Base-by-base conservation (phyloP, 2,113 vertebrate species). In the Gasterosteus aculeatus region DNA sequence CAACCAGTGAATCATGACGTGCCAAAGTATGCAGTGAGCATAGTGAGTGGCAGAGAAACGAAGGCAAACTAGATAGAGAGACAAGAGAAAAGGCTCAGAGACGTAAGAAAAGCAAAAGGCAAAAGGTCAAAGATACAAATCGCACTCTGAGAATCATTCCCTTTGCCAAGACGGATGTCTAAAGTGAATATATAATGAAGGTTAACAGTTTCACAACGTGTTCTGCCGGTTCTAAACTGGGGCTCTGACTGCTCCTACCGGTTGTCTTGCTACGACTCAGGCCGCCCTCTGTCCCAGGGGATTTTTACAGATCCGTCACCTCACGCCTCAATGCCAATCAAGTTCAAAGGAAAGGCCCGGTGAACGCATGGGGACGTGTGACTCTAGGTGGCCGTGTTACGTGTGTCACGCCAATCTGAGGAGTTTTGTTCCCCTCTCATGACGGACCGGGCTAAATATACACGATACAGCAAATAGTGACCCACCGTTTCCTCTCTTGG, bases 1-100 rank as follows among this genome's bases (percentile, higher is more conserved):
- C 89, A 78, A 86, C 85, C 84, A 86, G 89, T 87, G 90, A 93
- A 93, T 92, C 88, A 90, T 81, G 82, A 67, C 81, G 81, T 87
- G 90, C 91, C 72, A 90, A 83, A 90, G 87, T 80, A 75, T 82
- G 79, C 64, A 82, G 77, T 38, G 18, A 77, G 47, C 80, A 53
- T 35, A 29, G 65, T 56, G 75, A 81, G 74, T 65, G 82, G 65
- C 80, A 64, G 56, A 72, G 57, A 80, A 75, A 82, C 72, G 67
- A 80, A 75, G 71, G 54, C 72, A 74, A 77, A 86, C 75, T 74
- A 51, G 56, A 77, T 2, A 31, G 71, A 79, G n/a, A 61, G 29
- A 70, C 29, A 4, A n/a, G 38, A 71, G 62, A 72, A 49, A 56
- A 75, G 14, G 29, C 42, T 60, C 16, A 38, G 33, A 76, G 53